phyloP scores from a whole-genome alignment of 2,797 vertebrate genomes.

The Pseudochromis fuscus region DNA sequence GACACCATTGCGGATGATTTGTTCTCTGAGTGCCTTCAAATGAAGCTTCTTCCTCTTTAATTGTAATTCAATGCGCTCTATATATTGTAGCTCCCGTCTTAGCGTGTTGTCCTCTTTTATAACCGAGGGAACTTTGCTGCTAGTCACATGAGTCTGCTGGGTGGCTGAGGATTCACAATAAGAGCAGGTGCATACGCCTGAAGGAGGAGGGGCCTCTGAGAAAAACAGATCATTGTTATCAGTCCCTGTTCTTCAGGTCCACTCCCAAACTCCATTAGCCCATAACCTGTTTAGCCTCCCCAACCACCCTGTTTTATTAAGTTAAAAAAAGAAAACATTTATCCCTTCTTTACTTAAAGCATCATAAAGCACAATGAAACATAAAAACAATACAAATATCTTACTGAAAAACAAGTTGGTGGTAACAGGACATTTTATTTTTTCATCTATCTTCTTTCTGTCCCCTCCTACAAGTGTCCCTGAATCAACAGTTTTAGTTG shows the following conservation, averaged over 20 bases:
- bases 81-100: background rate
- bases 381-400: background rate
- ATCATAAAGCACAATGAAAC: background rate
- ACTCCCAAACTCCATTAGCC: conserved; percentile 11
- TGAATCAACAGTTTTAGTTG: no score
- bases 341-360: background rate
- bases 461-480: no score
- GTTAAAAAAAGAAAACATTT: no score
- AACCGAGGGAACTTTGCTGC: no score
- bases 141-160: conserved; percentile 37
- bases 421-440: no score
- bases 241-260: conserved; percentile 41
- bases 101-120: background rate
- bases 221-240: conserved; percentile 20
- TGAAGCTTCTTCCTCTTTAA: conserved; percentile 16
- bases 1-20: conserved; percentile 89
- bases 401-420: background rate
- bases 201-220: conserved; percentile 53
- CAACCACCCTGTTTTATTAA: background rate
- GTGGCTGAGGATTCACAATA: conserved; percentile 37
- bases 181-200: conserved; percentile 50
- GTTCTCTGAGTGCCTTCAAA: conserved; percentile 11
- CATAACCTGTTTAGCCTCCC: conserved; percentile 41
- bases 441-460: no score
- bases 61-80: conserved; percentile 3